phyloP scores from a whole-genome alignment of 2,113 vertebrate species.

The Indicator indicator region DNA sequence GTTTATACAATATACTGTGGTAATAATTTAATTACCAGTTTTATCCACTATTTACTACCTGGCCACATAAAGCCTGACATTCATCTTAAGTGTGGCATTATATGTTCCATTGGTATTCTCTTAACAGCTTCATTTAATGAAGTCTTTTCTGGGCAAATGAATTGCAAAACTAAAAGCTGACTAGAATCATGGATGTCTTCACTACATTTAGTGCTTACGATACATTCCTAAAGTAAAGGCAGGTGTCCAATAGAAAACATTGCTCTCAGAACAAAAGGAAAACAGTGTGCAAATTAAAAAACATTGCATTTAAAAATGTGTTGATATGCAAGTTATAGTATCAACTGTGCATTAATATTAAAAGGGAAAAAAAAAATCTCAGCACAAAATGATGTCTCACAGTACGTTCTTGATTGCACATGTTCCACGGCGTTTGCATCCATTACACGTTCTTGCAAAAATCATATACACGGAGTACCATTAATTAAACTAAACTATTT shows the following conservation, averaged over 20 bases:
- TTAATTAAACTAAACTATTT: conserved; percentile 59
- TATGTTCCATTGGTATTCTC: conserved; percentile 73
- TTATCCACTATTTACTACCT: conserved; percentile 87
- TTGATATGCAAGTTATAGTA: conserved; percentile 78
- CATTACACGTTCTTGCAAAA: conserved; percentile 37
- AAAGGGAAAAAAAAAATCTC: conserved; percentile 50
- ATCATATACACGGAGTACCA: conserved; percentile 39
- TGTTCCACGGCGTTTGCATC: conserved; percentile 43
- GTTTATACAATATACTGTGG: conserved; percentile 93
- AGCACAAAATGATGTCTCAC: conserved; percentile 55
- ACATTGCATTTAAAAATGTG: conserved; percentile 76
- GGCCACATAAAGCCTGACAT: conserved; percentile 96
- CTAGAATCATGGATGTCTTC: conserved; percentile 76
- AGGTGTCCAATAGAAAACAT: conserved; percentile 82
- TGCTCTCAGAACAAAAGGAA: conserved; percentile 78
- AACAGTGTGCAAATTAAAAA: conserved; percentile 81
- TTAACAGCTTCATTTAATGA: conserved; percentile 78
- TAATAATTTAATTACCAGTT: conserved; percentile 89
- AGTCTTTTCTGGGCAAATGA: conserved; percentile 72
- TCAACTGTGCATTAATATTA: conserved; percentile 70
- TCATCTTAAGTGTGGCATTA: conserved; percentile 88
- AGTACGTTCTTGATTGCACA: conserved; percentile 48
- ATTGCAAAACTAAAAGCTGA: conserved; percentile 75
- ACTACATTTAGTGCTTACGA: conserved; percentile 82
- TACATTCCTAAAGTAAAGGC: conserved; percentile 91